Percentiles rank a stretch among this genome's conserved stretches.
These are phyloP conservation scores for Aporrectodea caliginosa DNA, from an alignment of 1,140 invertebrate genomes.

Conservation along the genomic window DNA sequence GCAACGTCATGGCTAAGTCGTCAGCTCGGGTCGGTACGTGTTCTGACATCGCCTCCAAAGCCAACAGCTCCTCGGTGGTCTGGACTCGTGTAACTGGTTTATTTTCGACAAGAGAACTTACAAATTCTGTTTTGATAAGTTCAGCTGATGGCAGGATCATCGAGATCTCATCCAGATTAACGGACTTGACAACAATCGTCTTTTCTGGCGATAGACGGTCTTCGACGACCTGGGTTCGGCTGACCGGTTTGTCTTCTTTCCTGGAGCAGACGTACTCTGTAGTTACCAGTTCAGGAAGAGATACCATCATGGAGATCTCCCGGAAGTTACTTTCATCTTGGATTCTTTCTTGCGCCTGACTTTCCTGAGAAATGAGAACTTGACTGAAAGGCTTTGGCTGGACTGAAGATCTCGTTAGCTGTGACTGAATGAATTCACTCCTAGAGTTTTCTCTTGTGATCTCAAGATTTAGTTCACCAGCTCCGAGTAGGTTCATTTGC, in stretches of 20 bases:
- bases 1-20: not conserved
- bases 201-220: constrained; percentile 13
- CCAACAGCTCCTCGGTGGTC: constrained; percentile 2
- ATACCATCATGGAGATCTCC: not conserved
- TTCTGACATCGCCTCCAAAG: not conserved
- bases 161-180: constrained; percentile 11
- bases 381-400: not conserved
- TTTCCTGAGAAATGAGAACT: not conserved
- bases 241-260: not conserved
- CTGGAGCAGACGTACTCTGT: not conserved
- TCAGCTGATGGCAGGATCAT: constrained; percentile 18
- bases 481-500: not conserved
- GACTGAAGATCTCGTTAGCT: not conserved
- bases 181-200: constrained; percentile 5
- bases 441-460: not conserved
- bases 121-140: constrained; percentile 1
- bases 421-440: not conserved
- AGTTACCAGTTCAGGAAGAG: not conserved
- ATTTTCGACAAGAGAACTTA: not conserved
- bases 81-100: constrained; percentile 2
- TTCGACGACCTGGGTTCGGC: constrained; percentile 3
- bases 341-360: not conserved
- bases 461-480: not conserved
- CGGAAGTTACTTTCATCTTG: not conserved
- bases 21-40: not conserved